A percentile compares a stretch with the other conserved stretches of the same genome.
Conservation (phyloP, 2,888 invertebrate genomes). For the Gymnoscelis rufifasciata region DNA sequence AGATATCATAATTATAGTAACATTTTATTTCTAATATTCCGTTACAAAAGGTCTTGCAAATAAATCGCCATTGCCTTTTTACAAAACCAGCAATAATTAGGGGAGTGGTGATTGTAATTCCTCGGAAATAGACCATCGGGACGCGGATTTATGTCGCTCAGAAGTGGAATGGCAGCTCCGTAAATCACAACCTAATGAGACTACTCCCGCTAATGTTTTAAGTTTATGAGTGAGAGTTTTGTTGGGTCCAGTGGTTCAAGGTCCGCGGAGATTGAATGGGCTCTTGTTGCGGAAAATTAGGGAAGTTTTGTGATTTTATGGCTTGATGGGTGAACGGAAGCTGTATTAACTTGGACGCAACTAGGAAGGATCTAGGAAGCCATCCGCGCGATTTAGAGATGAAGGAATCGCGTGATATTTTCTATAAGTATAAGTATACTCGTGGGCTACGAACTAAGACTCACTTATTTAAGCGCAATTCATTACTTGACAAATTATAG, state of each 20-base stretch:
- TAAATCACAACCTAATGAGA: conserved; percentile 22
- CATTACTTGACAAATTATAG: too few species aligned
- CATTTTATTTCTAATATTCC: too few species aligned
- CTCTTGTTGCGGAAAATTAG: neutral
- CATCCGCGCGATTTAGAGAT: too few species aligned
- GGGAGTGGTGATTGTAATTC: conserved; percentile 43
- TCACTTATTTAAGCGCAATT: too few species aligned
- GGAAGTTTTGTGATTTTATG: neutral
- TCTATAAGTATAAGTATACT: too few species aligned
- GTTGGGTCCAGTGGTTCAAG: conserved; percentile 5
- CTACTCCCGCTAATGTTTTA: conserved; percentile 9
- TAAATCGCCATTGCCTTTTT: conserved; percentile 26
- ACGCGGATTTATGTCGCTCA: conserved; percentile 40
- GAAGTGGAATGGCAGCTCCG: conserved; percentile 7
- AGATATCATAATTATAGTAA: too few species aligned
- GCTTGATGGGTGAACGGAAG: too few species aligned
- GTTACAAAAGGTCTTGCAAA: too few species aligned
- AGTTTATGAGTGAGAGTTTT: conserved; percentile 5
- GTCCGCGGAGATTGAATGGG: neutral
- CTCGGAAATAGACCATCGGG: conserved; percentile 38
- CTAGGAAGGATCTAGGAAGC: too few species aligned
- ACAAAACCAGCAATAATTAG: conserved; percentile 38
- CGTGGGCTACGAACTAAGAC: too few species aligned
- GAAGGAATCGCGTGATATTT: too few species aligned
- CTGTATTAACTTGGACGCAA: too few species aligned